Percentiles rank a stretch among this genome's conserved stretches.
Evolutionary conservation across 2,113 vertebrate genomes (phyloP).

Genomic region (Neomonachus schauinslandi): DNA sequence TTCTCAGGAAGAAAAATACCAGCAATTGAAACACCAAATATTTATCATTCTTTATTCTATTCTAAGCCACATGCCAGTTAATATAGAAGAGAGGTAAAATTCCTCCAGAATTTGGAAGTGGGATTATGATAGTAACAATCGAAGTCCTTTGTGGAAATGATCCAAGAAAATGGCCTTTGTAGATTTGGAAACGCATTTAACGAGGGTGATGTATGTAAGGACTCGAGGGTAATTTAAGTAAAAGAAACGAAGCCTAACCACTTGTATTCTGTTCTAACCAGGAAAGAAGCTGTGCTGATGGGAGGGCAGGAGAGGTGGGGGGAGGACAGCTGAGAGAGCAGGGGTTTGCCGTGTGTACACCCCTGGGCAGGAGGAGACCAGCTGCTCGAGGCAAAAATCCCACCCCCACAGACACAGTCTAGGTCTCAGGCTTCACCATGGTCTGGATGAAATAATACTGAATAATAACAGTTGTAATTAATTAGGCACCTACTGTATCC

Average conservation of each 20-base stretch:
- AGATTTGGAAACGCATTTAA: not conserved
- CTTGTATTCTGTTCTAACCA: not conserved
- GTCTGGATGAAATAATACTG: not conserved
- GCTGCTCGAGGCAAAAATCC: not conserved
- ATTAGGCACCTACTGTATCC: not conserved
- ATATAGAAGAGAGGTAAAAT: not conserved
- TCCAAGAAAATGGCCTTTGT: not conserved
- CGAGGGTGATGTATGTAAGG: not conserved
- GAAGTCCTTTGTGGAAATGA: not conserved
- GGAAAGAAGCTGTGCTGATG: not conserved
- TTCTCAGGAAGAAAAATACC: not conserved
- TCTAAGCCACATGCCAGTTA: not conserved
- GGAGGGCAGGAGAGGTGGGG: not conserved
- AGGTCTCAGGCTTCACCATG: not conserved
- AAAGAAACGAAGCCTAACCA: not conserved
- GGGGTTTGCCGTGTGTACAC: not conserved
- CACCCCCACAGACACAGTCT: not conserved
- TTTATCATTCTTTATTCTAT: not conserved
- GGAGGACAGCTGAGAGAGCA: fast-evolving
- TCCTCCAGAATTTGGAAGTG: not conserved
- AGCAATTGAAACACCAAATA: not conserved
- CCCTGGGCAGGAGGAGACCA: not conserved
- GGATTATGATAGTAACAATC: not conserved
- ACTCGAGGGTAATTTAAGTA: not conserved
- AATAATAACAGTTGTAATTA: not conserved